Evolutionary conservation across 2,888 invertebrate genomes (phyloP), one percentile per base, ranked within the genome.

Genomic region (Campaea margaritaria): DNA sequence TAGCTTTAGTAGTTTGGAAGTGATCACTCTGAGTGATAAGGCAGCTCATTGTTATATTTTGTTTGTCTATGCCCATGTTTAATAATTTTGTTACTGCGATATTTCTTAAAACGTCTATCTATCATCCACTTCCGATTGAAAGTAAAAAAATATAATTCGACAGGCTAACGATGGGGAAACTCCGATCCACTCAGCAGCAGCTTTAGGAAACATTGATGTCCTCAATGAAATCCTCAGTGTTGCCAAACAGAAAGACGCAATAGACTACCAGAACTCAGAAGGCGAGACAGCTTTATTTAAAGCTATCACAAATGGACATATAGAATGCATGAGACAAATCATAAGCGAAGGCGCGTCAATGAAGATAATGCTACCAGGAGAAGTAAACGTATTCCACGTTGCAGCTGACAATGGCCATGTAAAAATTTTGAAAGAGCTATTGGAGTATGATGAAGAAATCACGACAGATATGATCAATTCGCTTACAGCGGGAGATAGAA

Each of bases 311-410:
- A 74, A 87, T 43, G 89, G 89, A 0, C 87, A 91, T 42, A 70
- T 83, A 2, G 85, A 87, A 14, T 93, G 93, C 67, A 87, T 93
- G 0, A 76, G 79, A 68, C 81, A 86, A 28, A 83, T 94, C 46
- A 72, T 94, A 5, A 77, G 83, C 2, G 89, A 89, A 77, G 93
- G 92, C 15, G 93, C 93, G 3, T 86, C 89, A 0, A 70, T 93
- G 1, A 86, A 86, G 68, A 79, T 87, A 13, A 85, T 79, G 47
- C 71, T 93, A 43, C 86, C 87, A 13, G 91, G 91, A 14, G 84
- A 92, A 21, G 81, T 90, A 0, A 95, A 93, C 41, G 91, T 95
- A 46, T 81, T 95, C n/a, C 95, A 95, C 65, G 81, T 93, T 58
- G 94, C 95, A 36, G 93, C 94, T 41, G 93, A 93, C 68, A 76